Percentiles rank a stretch among this genome's conserved stretches.
Conservation (phyloP, 2,888 invertebrate species). For the Drosophila peninsularis region DNA sequence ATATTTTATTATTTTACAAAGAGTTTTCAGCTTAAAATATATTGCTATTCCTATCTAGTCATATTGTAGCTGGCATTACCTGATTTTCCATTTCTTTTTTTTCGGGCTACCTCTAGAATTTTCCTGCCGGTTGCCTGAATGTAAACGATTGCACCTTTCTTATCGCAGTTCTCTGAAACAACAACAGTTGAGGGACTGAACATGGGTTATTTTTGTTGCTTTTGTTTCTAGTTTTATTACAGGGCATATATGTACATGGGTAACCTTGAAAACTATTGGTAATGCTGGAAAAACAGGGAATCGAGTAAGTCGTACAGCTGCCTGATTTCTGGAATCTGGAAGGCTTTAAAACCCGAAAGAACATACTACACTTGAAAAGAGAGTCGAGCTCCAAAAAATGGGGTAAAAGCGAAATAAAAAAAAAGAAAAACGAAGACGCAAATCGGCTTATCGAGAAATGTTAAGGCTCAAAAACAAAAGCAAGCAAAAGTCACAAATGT, state of each 20-base stretch:
- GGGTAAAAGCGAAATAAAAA: constrained; percentile 18
- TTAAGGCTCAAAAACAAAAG: constrained; percentile 49
- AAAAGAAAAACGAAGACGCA: constrained; percentile 62
- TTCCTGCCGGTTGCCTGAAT: constrained; percentile 16
- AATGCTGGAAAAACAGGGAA: constrained; percentile 11
- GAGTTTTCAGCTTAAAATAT: too few relatives aligned
- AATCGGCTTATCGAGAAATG: constrained; percentile 77
- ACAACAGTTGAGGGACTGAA: constrained; percentile 10
- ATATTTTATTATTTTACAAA: too few relatives aligned
- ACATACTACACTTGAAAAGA: constrained; percentile 28
- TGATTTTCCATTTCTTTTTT: constrained; percentile 10
- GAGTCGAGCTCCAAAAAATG: constrained; percentile 11
- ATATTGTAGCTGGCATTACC: not conserved
- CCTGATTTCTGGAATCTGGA: not conserved
- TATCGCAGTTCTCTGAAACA: constrained; percentile 43
- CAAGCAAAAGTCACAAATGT: constrained; percentile 61
- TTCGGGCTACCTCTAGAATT: constrained; percentile 23
- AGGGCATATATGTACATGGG: not conserved
- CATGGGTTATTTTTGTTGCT: constrained; percentile 16
- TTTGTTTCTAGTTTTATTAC: constrained; percentile 12
- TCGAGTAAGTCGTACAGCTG: constrained; percentile 6
- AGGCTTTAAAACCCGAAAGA: constrained; percentile 15
- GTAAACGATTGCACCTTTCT: constrained; percentile 26
- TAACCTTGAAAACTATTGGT: constrained; percentile 60
- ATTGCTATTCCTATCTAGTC: not conserved